phyloP scores from a whole-genome alignment of 2,888 invertebrate species.

The Drosophila engyochracea region DNA sequence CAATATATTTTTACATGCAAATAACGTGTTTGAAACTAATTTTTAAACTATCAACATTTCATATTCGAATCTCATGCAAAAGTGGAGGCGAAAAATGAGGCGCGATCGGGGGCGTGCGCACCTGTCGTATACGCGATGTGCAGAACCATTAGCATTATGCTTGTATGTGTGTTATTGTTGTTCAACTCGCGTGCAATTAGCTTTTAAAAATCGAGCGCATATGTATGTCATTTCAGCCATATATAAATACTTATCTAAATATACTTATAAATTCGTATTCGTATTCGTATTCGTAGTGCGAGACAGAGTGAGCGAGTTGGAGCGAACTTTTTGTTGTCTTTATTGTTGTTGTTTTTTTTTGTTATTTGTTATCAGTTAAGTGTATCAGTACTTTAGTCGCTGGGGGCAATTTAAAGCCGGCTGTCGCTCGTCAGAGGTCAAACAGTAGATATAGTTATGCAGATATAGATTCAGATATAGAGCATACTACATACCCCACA shows the following conservation, averaged over 20 bases:
- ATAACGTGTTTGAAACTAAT: conserved; percentile 50
- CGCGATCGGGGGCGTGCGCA: conserved; percentile 6
- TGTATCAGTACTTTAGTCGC: conserved; percentile 67
- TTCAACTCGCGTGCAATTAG: conserved; percentile 69
- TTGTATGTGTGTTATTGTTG: conserved; percentile 3
- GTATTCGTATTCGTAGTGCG: not conserved
- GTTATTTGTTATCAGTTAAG: conserved; percentile 55
- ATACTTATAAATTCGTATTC: conserved; percentile 13
- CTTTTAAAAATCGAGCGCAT: conserved; percentile 53
- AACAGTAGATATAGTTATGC: conserved; percentile 29
- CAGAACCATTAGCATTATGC: conserved; percentile 17
- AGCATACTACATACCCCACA: not conserved
- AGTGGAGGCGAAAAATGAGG: conserved; percentile 5
- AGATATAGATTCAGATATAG: conserved; percentile 26
- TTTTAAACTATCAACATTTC: conserved; percentile 28
- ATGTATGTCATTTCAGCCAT: conserved; percentile 62
- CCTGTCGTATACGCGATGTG: conserved; percentile 34
- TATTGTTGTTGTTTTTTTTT: conserved; percentile 5
- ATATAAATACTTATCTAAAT: conserved; percentile 51
- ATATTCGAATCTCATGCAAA: conserved; percentile 66
- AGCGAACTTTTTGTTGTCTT: not conserved
- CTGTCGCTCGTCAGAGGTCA: conserved; percentile 57
- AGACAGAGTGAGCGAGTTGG: conserved; percentile 13
- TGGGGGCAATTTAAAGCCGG: conserved; percentile 56
- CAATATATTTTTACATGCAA: conserved; percentile 73